Base-by-base conservation (phyloP, 2,888 invertebrate species). In the Ochlodes sylvanus region DNA sequence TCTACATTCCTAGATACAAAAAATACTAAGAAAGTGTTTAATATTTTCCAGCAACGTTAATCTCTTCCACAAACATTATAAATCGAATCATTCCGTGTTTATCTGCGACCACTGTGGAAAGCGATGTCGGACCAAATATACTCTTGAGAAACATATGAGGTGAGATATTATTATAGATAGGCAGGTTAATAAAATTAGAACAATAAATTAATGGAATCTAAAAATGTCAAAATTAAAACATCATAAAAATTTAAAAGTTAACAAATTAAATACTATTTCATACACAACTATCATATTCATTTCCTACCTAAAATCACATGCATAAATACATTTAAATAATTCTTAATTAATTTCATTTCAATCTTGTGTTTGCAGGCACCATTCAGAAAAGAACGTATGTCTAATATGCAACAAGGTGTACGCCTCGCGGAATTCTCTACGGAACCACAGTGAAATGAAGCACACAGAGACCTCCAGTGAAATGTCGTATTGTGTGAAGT, bases 71-170 rank as follows among this genome's bases (percentile, higher is more conserved):
- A 61, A 61, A 15, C 58, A 62, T 19, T 69, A 27, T 7, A 67
- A 61, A 5, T n/a, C 42, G 2, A 54, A 34, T 4, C 66, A 67
- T 32, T 67, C 60, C 2, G 66, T 44, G 19, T 67, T 55, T 21
- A 21, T 61, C 6, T 67, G 66, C 34, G 66, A 67, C 17, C 54
- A 67, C 15, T 67, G 66, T 34, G 66, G 66, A 0, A 67, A 61
- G 34, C 32, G 32, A 27, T 67, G 54, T 55, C 52, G 55, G 7
- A 67, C 66, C 6, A 67, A 67, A 55, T 61, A 67, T 14, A 67
- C 54, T 5, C 32, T 67, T 0, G 66, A 67, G 55, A 67, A 67
- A 17, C 66, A 67, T 47, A 61, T 67, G 66, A 61, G 44, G 66
- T 67, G 10, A 60, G 27, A 27, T 52, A 7, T 38, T 12, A 38